phyloP scores from a whole-genome alignment of 2,888 invertebrate genomes.

The Sphaerophoria rueppellii region DNA sequence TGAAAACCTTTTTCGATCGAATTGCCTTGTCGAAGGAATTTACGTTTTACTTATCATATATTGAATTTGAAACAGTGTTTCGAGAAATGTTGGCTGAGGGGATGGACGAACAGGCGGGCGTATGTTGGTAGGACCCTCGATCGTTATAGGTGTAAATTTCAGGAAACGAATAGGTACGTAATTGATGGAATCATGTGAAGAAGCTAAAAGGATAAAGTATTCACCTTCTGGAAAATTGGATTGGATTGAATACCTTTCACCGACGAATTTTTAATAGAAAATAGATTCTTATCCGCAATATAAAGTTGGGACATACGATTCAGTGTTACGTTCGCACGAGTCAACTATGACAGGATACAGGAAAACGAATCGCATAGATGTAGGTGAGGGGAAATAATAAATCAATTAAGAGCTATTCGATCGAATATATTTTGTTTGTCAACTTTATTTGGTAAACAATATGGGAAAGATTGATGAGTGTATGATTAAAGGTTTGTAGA shows the following conservation, averaged over 20 bases:
- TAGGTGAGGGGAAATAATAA: too few species aligned
- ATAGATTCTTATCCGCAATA: conserved; percentile 38
- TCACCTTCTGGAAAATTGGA: conserved; percentile 70
- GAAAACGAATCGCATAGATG: too few species aligned
- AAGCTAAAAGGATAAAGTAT: conserved; percentile 70
- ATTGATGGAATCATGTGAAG: conserved; percentile 72
- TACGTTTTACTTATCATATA: conserved; percentile 73
- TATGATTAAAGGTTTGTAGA: too few species aligned
- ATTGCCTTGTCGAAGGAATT: conserved; percentile 72
- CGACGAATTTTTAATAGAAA: conserved; percentile 67
- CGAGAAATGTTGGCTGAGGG: conserved; percentile 42
- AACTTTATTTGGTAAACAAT: too few species aligned
- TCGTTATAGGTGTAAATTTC: conserved; percentile 68
- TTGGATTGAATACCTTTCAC: conserved; percentile 73
- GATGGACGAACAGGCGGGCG: neutral
- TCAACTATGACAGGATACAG: too few species aligned
- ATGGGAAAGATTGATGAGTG: too few species aligned
- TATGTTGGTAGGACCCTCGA: conserved; percentile 40
- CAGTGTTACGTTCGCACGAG: too few species aligned
- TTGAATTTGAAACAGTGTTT: conserved; percentile 51
- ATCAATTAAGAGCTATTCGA: too few species aligned
- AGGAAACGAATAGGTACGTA: conserved; percentile 70
- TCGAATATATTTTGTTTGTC: too few species aligned
- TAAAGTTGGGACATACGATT: conserved; percentile 41
- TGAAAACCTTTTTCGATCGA: conserved; percentile 70